Base-by-base conservation (phyloP, 2,888 invertebrate genomes). In the Bursaphelenchus okinawaensis region DNA sequence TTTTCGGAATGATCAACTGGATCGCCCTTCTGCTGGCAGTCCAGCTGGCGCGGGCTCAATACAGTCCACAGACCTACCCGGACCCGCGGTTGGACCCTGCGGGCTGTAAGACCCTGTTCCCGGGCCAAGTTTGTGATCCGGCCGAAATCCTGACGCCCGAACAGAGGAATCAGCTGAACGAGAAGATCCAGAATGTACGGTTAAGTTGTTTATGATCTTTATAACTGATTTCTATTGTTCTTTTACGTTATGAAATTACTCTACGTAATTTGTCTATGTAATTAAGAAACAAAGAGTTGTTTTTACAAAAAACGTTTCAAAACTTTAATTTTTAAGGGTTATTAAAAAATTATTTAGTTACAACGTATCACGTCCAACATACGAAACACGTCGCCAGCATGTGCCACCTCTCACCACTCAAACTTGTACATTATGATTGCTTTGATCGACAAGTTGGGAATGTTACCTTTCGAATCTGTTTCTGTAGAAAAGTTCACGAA, bases 401-500 rank as follows among this genome's bases (percentile, higher is more conserved):
- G 80, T 63, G 70, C 72, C 6, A 68, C 72, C 55, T 65, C 68
- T 59, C 76, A 77, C 3, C 75, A 75, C 55, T 62, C 62, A 20
- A 81, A 81, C 66, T 65, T 81, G 26, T 65, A 75, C 67, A 77
- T 79, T 9, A 72, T 76, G 63, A 70, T 79, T 23, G 78, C 79
- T n/a, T 54, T 75, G 26, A 59, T 75, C 16, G 75, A 74, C 20
- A 78, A 78, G 60, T 77, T 81, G 27, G 80, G 79, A 52, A 70
- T 67, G 22, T 58, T 75, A 24, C 76, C 79, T 0, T 68, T 71
- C 7, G 73, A 73, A 16, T 68, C 78, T 0, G 72, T 76, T 7
- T 76, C 77, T 58, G 77, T 81, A 52, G 80, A 81, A 59, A 80
- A 77, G 66, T 81, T 81, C 61, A 78, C 80, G 16, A 81, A 81